Conservation (phyloP, 2,888 invertebrate genomes). For the Coenonympha glycerion region DNA sequence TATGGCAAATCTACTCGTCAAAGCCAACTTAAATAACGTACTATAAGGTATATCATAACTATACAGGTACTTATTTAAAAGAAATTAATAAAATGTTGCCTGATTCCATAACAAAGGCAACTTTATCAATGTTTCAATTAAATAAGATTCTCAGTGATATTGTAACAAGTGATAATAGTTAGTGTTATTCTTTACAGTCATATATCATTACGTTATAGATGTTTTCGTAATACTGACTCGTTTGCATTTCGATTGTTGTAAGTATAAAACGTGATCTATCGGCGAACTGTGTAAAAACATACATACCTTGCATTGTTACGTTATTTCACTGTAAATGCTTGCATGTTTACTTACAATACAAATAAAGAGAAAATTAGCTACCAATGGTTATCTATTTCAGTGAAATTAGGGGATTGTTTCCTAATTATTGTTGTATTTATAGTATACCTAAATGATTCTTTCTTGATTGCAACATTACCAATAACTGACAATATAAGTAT, state of each 20-base stretch:
- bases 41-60: no score
- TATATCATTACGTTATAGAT: constrained; percentile 3
- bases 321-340: constrained; percentile 11
- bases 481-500: no score
- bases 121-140: not conserved
- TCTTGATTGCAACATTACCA: no score
- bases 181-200: constrained; percentile 1
- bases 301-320: constrained; percentile 6
- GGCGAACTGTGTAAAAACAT: constrained; percentile 4
- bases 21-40: no score
- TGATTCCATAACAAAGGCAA: no score
- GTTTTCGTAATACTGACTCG: constrained; percentile 14
- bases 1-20: no score
- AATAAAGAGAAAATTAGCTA: not conserved
- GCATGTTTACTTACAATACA: not conserved
- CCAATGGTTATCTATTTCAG: no score
- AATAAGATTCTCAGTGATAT: not conserved
- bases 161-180: not conserved
- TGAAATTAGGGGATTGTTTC: no score
- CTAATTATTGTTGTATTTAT: no score
- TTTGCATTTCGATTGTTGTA: constrained; percentile 19
- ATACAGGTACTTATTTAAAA: no score
- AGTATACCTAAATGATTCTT: no score
- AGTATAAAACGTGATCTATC: constrained; percentile 22
- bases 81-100: no score